A percentile compares a stretch with the other conserved stretches of the same genome.
Conservation (phyloP, 2,888 invertebrate genomes). For the Ceratothoa steindachneri region DNA sequence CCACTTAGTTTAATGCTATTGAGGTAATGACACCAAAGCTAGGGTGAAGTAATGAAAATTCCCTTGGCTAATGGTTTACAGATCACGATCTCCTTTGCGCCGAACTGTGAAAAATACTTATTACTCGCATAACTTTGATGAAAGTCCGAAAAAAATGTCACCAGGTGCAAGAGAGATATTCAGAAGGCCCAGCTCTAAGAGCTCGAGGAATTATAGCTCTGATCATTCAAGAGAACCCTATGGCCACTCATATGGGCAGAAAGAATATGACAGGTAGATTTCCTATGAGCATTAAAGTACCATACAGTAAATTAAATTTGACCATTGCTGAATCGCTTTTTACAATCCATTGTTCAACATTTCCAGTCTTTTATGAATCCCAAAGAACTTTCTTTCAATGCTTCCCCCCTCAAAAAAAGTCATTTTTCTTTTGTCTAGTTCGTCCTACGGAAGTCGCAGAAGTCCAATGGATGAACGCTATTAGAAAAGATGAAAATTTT, state of each 20-base stretch:
- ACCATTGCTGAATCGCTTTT: background rate
- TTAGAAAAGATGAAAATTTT: background rate
- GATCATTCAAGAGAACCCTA: background rate
- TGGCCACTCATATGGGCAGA: background rate
- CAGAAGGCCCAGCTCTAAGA: background rate
- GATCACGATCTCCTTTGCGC: background rate
- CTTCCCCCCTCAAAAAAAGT: background rate
- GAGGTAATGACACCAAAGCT: too few relatives aligned
- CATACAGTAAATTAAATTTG: background rate
- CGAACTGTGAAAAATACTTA: background rate
- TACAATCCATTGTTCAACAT: too few relatives aligned
- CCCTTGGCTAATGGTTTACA: background rate
- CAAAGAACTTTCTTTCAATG: too few relatives aligned
- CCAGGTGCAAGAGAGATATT: background rate
- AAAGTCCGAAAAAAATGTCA: background rate
- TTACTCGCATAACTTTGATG: background rate
- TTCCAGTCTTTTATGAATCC: too few relatives aligned
- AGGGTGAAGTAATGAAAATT: background rate
- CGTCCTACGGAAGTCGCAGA: conserved; percentile 6
- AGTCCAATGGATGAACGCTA: conserved; percentile 8
- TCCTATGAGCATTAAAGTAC: background rate
- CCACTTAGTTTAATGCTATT: too few relatives aligned
- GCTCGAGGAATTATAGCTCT: conserved; percentile 1
- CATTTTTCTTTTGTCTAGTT: background rate
- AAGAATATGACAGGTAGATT: conserved; percentile 4